These are phyloP conservation scores for Alces alces DNA, from an alignment of 2,113 vertebrate species.

Conservation along the genomic window DNA sequence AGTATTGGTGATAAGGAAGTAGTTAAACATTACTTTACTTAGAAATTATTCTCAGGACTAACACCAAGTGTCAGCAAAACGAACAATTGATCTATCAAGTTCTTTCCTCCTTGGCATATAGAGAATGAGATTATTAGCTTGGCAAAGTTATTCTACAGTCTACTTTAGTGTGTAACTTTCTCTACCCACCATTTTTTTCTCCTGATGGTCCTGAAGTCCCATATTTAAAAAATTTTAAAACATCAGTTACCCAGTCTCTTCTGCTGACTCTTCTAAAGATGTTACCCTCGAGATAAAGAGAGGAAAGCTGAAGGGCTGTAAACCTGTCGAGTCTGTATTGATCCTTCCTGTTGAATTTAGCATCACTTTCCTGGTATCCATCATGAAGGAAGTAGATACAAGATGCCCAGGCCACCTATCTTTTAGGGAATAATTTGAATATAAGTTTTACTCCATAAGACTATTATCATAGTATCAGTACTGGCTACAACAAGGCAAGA, in stretches of 20 bases:
- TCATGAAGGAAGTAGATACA: not conserved
- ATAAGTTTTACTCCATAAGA: not conserved
- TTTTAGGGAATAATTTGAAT: not conserved
- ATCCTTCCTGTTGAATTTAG: not conserved
- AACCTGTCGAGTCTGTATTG: not conserved
- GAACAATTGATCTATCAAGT: conserved; percentile 75
- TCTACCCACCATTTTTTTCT: not conserved
- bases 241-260: not conserved
- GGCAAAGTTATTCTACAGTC: conserved; percentile 22
- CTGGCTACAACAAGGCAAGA: not conserved
- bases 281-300: not conserved
- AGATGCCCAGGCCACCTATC: not conserved
- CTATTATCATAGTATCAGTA: not conserved
- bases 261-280: not conserved
- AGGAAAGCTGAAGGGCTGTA: not conserved
- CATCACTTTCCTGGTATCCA: not conserved
- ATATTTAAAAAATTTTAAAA: not conserved
- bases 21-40: conserved; percentile 81
- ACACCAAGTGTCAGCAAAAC: conserved; percentile 68
- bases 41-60: conserved; percentile 69
- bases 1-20: conserved; percentile 77
- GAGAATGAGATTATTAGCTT: not conserved
- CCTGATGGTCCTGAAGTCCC: not conserved
- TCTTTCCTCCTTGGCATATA: not conserved
- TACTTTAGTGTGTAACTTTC: not conserved